phyloP scores from a whole-genome alignment of 2,113 vertebrate species.

The Orthonyx spaldingii region DNA sequence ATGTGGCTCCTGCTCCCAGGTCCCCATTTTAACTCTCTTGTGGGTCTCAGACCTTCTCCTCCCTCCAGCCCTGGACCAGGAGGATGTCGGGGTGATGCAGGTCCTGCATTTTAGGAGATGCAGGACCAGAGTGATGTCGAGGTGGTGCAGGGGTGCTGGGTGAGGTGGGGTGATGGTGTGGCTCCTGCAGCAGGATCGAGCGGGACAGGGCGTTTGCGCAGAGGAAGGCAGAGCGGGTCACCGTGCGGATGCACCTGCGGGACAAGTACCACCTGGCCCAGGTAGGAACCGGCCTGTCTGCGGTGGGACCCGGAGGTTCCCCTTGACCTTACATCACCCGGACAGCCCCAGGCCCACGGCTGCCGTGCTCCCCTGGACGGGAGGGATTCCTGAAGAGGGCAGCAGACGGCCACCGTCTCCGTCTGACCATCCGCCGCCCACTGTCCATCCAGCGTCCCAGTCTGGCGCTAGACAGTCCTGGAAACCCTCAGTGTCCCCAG shows the following conservation, averaged over 20 bases:
- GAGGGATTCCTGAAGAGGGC: conserved; percentile 48
- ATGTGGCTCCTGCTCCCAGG: neutral
- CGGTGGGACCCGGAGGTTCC: neutral
- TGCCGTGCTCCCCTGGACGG: neutral
- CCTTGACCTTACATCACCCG: fast-evolving
- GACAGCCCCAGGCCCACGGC: neutral
- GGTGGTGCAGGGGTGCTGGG: neutral
- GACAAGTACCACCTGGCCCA: conserved; percentile 74
- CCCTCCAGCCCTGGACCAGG: neutral
- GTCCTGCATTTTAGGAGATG: no score
- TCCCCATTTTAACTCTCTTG: neutral
- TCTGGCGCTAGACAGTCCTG: neutral
- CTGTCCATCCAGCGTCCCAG: neutral
- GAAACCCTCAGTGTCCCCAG: neutral
- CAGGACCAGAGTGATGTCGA: fast-evolving
- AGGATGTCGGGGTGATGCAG: fast-evolving
- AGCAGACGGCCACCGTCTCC: neutral
- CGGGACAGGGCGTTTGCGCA: conserved; percentile 72
- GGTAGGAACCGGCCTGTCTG: neutral
- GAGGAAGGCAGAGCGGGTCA: conserved; percentile 74
- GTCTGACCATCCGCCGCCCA: neutral
- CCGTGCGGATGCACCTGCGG: conserved; percentile 67
- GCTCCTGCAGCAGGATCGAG: conserved; percentile 61
- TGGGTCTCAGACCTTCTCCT: neutral
- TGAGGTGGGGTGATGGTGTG: neutral